Base-by-base conservation (phyloP, 2,113 vertebrate species). In the Pituophis catenifer region DNA sequence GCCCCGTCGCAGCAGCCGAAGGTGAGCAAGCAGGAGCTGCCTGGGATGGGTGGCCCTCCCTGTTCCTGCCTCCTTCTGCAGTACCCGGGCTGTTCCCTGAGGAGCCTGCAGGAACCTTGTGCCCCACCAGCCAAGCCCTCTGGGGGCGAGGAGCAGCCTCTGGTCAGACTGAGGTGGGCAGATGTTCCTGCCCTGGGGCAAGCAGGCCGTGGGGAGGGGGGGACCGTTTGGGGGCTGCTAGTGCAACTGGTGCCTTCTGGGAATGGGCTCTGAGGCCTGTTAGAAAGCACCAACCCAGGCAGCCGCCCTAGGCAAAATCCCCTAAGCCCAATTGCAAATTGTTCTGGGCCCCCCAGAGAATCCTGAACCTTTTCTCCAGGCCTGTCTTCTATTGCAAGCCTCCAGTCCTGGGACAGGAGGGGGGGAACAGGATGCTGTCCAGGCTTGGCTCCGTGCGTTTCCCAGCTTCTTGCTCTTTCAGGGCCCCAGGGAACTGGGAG, bases 1-100 rank as follows among this genome's bases (percentile, higher is more conserved):
- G 98, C 98, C 98, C 97, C 50, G 95, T 98, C 4, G 96, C 97
- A 97, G 96, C 97, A 97, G 97, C 98, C 62, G 98, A 99, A 94
- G 99, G 99, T 99, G 98, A 99, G 99, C 98, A 97, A 96, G 94
- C 91, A 85, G 10, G 0, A 29, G 81, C 70, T 38, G 96, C 44
- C 92, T 10, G 3, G n/a, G 9, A 89, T 5, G 10, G 15, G 12
- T 8, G n/a, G n/a, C n/a, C n/a, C 70, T 17, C 13, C 70, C n/a
- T 2, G 2, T 1, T 13, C 70, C 15, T 0, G 15, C 15, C 70
- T 38, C 6, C 70, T 15, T 17, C n/a, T 33, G 13, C 13, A 2
- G n/a, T 7, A 33, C 1, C 59, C 0, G 13, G 13, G 65, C 5
- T 17, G 65, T 6, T n/a, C 62, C 62, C n/a, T 8, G 65, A 2